Evolutionary conservation across 2,113 vertebrate genomes (phyloP), one percentile per base, ranked within the genome.

Genomic region (Entosphenus tridentatus): DNA sequence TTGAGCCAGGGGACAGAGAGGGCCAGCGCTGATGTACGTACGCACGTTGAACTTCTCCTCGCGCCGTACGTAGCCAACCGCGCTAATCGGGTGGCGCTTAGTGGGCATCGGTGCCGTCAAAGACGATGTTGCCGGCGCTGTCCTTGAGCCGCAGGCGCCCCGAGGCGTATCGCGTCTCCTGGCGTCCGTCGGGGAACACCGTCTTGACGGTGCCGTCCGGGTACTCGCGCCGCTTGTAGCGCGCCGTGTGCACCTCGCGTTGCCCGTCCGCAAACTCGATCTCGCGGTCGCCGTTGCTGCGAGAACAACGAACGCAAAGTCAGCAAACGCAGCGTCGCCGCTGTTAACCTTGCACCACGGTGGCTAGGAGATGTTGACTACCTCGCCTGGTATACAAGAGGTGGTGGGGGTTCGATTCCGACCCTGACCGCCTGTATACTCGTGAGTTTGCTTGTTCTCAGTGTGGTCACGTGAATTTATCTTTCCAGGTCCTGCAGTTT

Each of bases 231-330:
- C 85, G 84, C 77, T 95, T 96, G 76, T 84, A 98, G 56, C 86
- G 79, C 0, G 81, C 14, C 0, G 89, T 95, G 73, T 98, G 93
- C 3, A 90, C 75, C 76, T 98, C 93, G 74, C 80, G 83, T 77
- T 98, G 87, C 57, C 93, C 92, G 1, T 89, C 95, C 79, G 78
- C 88, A 77, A 98, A 98, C 70, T 84, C 83, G 74, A 98, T 96
- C 17, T 85, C 79, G 78, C 89, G 93, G 74, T 79, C 88, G 72
- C 90, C 88, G 69, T 96, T 86, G 68, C 93, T 96, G 75, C 39
- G 72, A 70, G 68, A 74, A 9, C 68, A 2, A 3, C 56, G 8
- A 57, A 56, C 16, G 39, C 58, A 9, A 62, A 57, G 55, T 71
- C 68, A 16, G n/a, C 56, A 54, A 8, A 55, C 39, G 54, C 12